A percentile compares a stretch with the other conserved stretches of the same genome.
These are phyloP conservation scores for Hyppa rectilinea DNA, from an alignment of 2,888 invertebrate genomes.

Conservation along the genomic window DNA sequence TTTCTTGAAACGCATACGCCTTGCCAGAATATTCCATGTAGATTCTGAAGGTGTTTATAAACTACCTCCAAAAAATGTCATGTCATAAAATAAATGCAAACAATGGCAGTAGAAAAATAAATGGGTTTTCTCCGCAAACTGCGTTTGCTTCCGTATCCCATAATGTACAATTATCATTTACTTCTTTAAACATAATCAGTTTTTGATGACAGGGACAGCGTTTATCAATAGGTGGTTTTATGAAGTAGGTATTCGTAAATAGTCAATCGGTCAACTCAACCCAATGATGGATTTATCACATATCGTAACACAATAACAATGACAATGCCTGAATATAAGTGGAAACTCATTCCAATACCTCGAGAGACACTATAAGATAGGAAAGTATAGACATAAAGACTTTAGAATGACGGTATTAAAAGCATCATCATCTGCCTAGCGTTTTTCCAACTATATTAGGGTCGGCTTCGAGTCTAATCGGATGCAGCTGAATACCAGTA, in stretches of 20 bases:
- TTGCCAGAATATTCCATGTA: not conserved
- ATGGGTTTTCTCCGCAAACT: slow-evolving; percentile 32
- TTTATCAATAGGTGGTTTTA: not conserved
- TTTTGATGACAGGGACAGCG: not conserved
- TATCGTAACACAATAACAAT: no score
- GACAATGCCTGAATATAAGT: no score
- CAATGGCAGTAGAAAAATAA: slow-evolving; percentile 20
- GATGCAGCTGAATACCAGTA: no score
- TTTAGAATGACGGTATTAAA: no score
- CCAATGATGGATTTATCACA: not conserved
- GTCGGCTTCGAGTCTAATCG: no score
- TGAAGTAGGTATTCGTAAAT: no score
- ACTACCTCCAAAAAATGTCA: no score
- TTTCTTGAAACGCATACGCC: not conserved
- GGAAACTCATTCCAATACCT: no score
- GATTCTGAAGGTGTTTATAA: not conserved
- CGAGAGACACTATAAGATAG: no score
- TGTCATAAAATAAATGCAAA: not conserved
- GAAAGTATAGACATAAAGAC: no score
- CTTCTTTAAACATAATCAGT: not conserved
- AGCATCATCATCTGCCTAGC: no score
- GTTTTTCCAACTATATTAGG: no score
- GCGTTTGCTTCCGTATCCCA: slow-evolving; percentile 25
- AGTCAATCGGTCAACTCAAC: not conserved
- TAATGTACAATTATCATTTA: not conserved